phyloP scores from a whole-genome alignment of 2,113 vertebrate genomes.

The Gallinago jamesoni region DNA sequence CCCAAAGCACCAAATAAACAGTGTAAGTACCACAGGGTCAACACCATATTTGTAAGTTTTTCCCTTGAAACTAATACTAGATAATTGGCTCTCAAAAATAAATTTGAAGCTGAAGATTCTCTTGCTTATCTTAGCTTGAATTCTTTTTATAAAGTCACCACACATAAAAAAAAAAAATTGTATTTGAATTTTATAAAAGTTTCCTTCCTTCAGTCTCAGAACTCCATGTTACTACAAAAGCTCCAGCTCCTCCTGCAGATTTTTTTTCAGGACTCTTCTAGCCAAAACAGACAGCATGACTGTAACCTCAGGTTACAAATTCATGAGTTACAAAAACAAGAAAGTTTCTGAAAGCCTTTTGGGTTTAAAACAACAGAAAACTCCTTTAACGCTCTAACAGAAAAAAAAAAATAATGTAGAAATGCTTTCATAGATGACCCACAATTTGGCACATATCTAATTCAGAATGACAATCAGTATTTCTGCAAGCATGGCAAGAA shows the following conservation, averaged over 20 bases:
- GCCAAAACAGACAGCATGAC: not conserved
- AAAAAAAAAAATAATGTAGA: not conserved
- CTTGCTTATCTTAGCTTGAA: not conserved
- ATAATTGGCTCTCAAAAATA: not conserved
- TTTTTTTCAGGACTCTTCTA: not conserved
- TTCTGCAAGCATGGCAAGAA: conserved; percentile 21
- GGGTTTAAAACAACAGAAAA: conserved; percentile 10
- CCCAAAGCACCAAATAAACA: not conserved
- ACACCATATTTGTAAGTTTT: accelerated
- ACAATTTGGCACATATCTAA: not conserved
- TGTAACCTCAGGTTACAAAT: not conserved
- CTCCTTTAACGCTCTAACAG: not conserved
- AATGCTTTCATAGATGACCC: not conserved
- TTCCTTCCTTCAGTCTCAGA: not conserved
- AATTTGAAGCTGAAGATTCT: not conserved
- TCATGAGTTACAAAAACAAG: not conserved
- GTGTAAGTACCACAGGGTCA: not conserved
- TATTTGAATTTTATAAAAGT: not conserved
- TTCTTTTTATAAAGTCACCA: not conserved
- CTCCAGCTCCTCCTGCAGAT: not conserved
- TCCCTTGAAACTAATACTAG: not conserved
- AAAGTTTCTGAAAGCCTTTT: not conserved
- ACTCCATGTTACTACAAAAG: not conserved
- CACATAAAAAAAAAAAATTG: not conserved
- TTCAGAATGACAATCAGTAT: conserved; percentile 4